These are phyloP conservation scores for Bufo bufo DNA, from an alignment of 2,113 vertebrate genomes.

Conservation along the genomic window DNA sequence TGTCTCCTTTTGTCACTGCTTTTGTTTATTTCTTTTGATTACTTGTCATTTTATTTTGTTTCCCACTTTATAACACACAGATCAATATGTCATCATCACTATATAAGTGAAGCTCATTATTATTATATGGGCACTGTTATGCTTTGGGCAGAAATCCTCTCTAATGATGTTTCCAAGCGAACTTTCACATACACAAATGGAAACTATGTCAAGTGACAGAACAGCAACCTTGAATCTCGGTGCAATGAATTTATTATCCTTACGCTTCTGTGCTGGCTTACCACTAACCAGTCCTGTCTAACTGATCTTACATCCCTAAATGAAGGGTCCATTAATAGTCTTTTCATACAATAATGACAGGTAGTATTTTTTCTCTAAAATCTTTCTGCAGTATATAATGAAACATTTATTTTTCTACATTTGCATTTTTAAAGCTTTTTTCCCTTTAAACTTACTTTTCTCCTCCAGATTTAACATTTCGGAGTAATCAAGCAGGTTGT, in stretches of 20 bases:
- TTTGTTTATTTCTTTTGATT: too few species aligned
- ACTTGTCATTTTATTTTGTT: too few species aligned
- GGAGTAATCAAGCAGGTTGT: constrained; percentile 76
- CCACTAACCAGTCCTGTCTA: constrained; percentile 38
- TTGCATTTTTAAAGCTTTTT: constrained; percentile 56
- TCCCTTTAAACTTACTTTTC: constrained; percentile 12
- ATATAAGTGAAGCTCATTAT: too few species aligned
- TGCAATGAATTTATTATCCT: not conserved
- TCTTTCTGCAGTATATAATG: constrained; percentile 38
- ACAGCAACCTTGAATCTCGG: not conserved
- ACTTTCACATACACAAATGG: not conserved
- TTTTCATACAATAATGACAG: constrained; percentile 20
- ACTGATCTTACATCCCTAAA: constrained; percentile 40
- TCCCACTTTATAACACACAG: too few species aligned
- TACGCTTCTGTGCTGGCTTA: not conserved
- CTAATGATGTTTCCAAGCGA: not conserved
- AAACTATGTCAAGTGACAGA: not conserved
- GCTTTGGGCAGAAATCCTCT: not conserved
- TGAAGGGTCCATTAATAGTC: constrained; percentile 49
- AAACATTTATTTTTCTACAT: constrained; percentile 55
- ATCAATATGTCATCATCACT: too few species aligned
- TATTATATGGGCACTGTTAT: too few species aligned
- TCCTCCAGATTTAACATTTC: constrained; percentile 21
- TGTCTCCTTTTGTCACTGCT: too few species aligned
- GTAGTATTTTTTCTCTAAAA: constrained; percentile 40